Percentiles rank a stretch among this genome's conserved stretches.
These are phyloP conservation scores for Sipha maydis DNA, from an alignment of 2,888 invertebrate species.

Conservation along the genomic window DNA sequence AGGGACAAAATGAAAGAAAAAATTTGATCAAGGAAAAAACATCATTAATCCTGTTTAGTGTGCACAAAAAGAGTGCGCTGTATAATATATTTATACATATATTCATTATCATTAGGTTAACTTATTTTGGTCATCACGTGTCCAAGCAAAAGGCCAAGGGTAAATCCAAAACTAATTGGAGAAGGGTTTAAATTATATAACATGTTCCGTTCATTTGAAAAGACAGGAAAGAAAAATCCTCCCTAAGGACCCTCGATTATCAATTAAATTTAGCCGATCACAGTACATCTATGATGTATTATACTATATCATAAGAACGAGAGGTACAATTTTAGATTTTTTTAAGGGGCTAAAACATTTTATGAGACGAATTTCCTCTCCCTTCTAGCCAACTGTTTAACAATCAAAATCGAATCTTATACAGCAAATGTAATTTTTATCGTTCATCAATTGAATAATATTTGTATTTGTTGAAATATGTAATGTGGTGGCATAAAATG, in stretches of 20 bases:
- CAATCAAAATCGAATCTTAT: no score
- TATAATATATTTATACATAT: no score
- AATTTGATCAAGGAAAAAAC: background rate
- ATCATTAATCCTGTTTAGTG: constrained; percentile 12
- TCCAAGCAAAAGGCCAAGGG: background rate
- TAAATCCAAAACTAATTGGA: constrained; percentile 25
- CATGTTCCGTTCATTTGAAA: background rate
- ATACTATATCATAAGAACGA: background rate
- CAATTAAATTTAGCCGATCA: background rate
- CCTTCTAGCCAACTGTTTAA: no score
- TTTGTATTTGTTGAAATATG: no score
- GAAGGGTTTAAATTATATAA: constrained; percentile 13
- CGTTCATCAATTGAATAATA: no score
- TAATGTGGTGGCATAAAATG: no score
- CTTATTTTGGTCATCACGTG: constrained; percentile 8
- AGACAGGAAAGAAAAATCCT: background rate
- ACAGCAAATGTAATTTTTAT: no score
- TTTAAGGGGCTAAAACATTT: no score
- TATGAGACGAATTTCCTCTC: no score
- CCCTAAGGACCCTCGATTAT: background rate
- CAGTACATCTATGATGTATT: background rate
- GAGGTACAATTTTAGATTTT: background rate
- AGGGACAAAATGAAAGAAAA: background rate
- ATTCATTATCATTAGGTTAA: constrained; percentile 14
- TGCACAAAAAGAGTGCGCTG: background rate